Evolutionary conservation across 2,113 vertebrate genomes (phyloP).

Genomic region (Ivindomyrus marchei): DNA sequence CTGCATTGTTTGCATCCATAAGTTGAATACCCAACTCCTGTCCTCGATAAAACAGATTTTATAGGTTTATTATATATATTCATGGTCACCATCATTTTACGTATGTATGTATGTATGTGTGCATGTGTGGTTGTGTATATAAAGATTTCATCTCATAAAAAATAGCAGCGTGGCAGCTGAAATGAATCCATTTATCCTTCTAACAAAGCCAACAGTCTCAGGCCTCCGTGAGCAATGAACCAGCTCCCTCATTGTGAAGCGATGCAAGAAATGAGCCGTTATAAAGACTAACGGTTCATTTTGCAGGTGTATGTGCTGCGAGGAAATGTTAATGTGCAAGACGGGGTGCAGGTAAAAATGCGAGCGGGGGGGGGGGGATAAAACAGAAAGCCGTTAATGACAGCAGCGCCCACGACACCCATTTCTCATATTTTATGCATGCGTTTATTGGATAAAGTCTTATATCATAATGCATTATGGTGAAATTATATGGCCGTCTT

Average conservation of each 20-base stretch:
- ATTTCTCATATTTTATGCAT: slow-evolving; percentile 37
- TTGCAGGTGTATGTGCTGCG: slow-evolving; percentile 34
- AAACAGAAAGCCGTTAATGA: slow-evolving; percentile 3
- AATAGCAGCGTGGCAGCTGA: slow-evolving; percentile 18
- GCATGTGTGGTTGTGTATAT: background rate
- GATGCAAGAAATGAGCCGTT: slow-evolving; percentile 30
- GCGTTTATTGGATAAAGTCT: slow-evolving; percentile 29
- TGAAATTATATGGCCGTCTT: background rate
- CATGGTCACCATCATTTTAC: background rate
- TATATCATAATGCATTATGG: slow-evolving; percentile 12
- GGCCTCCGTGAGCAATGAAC: slow-evolving; percentile 13
- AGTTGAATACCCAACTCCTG: too few relatives aligned
- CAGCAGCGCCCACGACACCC: slow-evolving; percentile 20
- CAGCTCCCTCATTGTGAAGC: background rate
- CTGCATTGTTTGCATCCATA: too few relatives aligned
- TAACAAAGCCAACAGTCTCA: slow-evolving; percentile 23
- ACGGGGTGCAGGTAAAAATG: background rate
- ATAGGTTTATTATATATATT: too few relatives aligned
- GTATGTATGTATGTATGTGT: background rate
- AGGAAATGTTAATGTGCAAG: slow-evolving; percentile 30
- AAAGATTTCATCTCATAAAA: background rate
- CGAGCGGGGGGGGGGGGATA: background rate
- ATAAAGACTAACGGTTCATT: slow-evolving; percentile 47
- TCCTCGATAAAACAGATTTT: too few relatives aligned
- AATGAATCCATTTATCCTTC: slow-evolving; percentile 27